Evolutionary conservation across 2,888 invertebrate species (phyloP), one percentile per base, ranked within the genome.

Genomic region (Pantelozetes paolii): DNA sequence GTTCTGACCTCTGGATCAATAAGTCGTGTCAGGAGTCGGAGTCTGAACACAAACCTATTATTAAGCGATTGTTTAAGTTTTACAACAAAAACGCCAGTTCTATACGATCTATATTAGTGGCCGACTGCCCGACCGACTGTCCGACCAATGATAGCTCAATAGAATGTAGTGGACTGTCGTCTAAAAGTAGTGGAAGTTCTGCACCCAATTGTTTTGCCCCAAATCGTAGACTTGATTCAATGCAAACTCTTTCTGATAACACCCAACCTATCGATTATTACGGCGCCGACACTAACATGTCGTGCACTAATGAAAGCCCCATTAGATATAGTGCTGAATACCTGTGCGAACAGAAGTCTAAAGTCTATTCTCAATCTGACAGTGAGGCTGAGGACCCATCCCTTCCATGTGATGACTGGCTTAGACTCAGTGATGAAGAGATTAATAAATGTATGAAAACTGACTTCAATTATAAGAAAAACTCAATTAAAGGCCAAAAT

Each of bases 1-100:
- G 89, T 57, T 82, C 82, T 11, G 80, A 81, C 23, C 78, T 83
- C 23, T 82, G 81, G 81, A 32, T 78, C 20, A 77, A 77, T 36
- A 90, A 90, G 83, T 91, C 91, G 3, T 89, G 88, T 75, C 91
- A 91, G 81, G 91, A 91, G 82, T 85, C 88, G 2, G 87, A 88
- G 76, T 90, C 90, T 0, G 91, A 91, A 81, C 87, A 89, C 80
- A 88, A 89, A 54, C 90, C 90, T 0, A 89, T 92, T 64, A 88
- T 89, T 82, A 88, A 87, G 80, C 87, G 88, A 79, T 82, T 90
- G 76, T 82, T 81, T 77, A 86, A 86, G 78, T 91, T 92, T 82
- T 89, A 89, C 81, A 92, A 91, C 82, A 80, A 81, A 62, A 91
- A 90, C 82, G 90, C 90, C 3, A 90, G 90, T 79, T 90, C 90